phyloP scores from a whole-genome alignment of 2,888 invertebrate species.

The Cephus pygmeus region DNA sequence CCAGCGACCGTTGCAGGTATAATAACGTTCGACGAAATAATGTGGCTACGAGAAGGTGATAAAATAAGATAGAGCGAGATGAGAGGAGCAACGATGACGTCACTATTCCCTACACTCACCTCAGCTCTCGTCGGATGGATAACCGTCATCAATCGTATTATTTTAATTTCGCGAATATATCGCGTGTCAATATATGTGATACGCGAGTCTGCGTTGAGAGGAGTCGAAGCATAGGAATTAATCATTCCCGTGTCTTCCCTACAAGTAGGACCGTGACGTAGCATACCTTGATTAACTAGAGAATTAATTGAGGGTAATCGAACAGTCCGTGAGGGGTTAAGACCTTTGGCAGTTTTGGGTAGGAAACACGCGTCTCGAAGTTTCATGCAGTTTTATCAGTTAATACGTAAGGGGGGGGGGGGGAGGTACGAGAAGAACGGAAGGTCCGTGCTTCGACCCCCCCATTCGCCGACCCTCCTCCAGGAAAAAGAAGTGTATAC shows the following conservation, averaged over 20 bases:
- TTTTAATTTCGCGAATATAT: not conserved
- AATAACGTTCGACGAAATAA: not conserved
- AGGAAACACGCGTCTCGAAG: not conserved
- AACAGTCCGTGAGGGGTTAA: constrained; percentile 40
- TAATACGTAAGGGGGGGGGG: not conserved
- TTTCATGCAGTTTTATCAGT: not conserved
- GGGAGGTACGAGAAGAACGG: not conserved
- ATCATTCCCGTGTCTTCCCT: constrained; percentile 43
- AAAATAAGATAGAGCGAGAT: not conserved
- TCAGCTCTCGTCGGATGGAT: not conserved
- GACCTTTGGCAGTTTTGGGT: constrained; percentile 26
- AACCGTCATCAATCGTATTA: not conserved
- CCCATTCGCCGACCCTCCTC: not conserved
- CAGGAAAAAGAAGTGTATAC: not conserved
- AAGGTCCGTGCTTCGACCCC: not conserved
- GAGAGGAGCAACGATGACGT: not conserved
- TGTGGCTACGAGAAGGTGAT: not conserved
- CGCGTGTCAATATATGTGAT: not conserved
- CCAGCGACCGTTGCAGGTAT: not conserved
- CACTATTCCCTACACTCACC: not conserved
- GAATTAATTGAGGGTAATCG: constrained; percentile 50
- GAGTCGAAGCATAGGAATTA: constrained; percentile 41
- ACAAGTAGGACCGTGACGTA: constrained; percentile 41
- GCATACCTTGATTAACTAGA: constrained; percentile 48
- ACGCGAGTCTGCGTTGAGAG: constrained; percentile 29